phyloP scores from a whole-genome alignment of 2,113 vertebrate species.

The Hymenochirus boettgeri region DNA sequence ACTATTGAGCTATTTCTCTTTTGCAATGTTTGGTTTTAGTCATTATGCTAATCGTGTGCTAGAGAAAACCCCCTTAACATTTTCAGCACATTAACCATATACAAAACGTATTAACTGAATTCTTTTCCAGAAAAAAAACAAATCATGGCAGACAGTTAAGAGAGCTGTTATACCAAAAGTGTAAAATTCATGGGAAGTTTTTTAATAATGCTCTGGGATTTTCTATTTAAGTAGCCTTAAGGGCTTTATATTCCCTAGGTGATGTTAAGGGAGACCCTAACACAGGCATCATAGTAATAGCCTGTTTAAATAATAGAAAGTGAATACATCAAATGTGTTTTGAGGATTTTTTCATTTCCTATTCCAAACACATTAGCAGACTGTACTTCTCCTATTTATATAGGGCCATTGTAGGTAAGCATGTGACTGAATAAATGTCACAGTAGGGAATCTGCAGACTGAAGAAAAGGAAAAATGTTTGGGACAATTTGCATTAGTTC shows the following conservation, averaged over 20 bases:
- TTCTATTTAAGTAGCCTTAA: conserved; percentile 56
- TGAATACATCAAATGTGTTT: conserved; percentile 46
- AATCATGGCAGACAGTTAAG: not conserved
- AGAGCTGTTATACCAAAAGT: not conserved
- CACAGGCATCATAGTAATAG: conserved; percentile 52
- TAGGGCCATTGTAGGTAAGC: conserved; percentile 59
- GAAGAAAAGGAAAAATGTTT: conserved; percentile 62
- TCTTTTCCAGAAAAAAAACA: not conserved
- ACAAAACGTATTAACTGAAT: not conserved
- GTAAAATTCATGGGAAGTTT: too few species aligned
- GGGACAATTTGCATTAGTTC: conserved; percentile 73
- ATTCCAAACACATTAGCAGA: conserved; percentile 59
- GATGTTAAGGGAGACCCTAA: conserved; percentile 39
- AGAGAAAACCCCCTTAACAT: not conserved
- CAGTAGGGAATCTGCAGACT: conserved; percentile 59
- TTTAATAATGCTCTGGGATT: too few species aligned
- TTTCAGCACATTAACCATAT: not conserved
- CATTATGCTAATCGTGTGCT: not conserved
- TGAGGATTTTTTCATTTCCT: conserved; percentile 47
- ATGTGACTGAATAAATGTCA: conserved; percentile 65
- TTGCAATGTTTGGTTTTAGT: not conserved
- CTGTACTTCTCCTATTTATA: conserved; percentile 58
- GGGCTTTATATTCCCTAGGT: too few species aligned
- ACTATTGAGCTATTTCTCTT: not conserved
- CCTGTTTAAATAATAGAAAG: conserved; percentile 51